Evolutionary conservation across 2,113 vertebrate species (phyloP).

Genomic region (Poeciliopsis turrubarensis): DNA sequence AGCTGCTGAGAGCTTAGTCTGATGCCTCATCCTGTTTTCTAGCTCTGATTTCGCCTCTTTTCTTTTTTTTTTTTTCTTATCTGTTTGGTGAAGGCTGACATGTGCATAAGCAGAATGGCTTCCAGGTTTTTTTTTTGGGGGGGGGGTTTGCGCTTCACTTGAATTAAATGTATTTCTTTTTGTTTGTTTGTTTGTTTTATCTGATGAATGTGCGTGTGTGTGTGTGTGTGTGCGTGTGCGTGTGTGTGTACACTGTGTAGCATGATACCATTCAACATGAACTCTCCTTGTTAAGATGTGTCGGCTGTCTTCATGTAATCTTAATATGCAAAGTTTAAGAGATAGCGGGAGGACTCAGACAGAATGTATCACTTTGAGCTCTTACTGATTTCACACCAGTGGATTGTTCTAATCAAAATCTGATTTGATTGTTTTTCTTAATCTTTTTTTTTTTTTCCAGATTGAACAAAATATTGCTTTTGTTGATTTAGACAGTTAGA

Average conservation of each 20-base stretch:
- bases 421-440: conserved; percentile 43
- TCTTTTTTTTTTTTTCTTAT: conserved; percentile 38
- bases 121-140: conserved; percentile 23
- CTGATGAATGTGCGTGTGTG: conserved; percentile 16
- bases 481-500: conserved; percentile 69
- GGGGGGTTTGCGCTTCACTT: conserved; percentile 71
- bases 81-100: conserved; percentile 66
- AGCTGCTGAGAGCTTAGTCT: conserved; percentile 51
- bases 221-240: conserved; percentile 14
- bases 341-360: conserved; percentile 75
- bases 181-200: conserved; percentile 31
- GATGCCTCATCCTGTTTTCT: conserved; percentile 47
- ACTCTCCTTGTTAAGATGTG: conserved; percentile 51
- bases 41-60: conserved; percentile 44
- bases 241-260: conserved; percentile 17
- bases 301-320: conserved; percentile 76
- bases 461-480: conserved; percentile 45
- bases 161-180: conserved; percentile 53
- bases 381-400: conserved; percentile 83
- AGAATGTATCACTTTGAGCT: conserved; percentile 92
- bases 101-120: conserved; percentile 71
- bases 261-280: conserved; percentile 46
- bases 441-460: conserved; percentile 8
- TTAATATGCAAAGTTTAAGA: conserved; percentile 91
- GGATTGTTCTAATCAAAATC: conserved; percentile 64